phyloP scores from a whole-genome alignment of 2,888 invertebrate species.

The Meiosimyza decipiens region DNA sequence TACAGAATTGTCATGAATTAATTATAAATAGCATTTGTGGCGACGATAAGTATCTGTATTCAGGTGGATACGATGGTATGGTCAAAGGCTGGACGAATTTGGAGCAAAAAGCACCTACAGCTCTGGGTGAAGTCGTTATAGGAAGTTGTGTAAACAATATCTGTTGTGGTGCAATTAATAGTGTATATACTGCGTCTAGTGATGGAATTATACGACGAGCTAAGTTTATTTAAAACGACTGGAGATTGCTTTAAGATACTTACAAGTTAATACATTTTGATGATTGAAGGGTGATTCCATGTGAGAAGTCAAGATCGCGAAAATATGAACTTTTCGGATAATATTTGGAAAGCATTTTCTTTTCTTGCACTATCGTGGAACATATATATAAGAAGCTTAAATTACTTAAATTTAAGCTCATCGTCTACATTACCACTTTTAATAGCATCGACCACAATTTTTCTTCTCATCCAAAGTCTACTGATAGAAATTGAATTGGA shows the following conservation, averaged over 20 bases:
- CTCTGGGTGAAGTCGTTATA: slow-evolving; percentile 58
- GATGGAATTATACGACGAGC: slow-evolving; percentile 61
- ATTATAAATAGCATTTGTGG: slow-evolving; percentile 63
- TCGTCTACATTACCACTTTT: too few species aligned
- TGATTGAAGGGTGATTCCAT: too few species aligned
- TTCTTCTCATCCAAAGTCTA: too few species aligned
- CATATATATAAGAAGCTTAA: too few species aligned
- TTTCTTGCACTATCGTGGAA: too few species aligned
- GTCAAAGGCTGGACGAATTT: slow-evolving; percentile 64
- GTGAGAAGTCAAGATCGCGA: too few species aligned
- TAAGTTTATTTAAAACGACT: slow-evolving; percentile 50
- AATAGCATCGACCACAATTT: too few species aligned
- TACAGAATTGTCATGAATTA: slow-evolving; percentile 64
- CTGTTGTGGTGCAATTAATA: slow-evolving; percentile 55
- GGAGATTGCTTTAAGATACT: not conserved
- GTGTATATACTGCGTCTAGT: slow-evolving; percentile 58
- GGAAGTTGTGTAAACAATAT: slow-evolving; percentile 61
- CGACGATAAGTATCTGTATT: slow-evolving; percentile 56
- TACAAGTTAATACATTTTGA: too few species aligned
- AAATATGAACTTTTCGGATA: too few species aligned
- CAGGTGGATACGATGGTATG: slow-evolving; percentile 65
- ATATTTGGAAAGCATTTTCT: too few species aligned
- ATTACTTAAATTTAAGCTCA: too few species aligned
- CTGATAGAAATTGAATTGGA: too few species aligned
- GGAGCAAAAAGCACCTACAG: slow-evolving; percentile 50